phyloP scores from a whole-genome alignment of 2,797 vertebrate genomes.

The Pygocentrus nattereri region DNA sequence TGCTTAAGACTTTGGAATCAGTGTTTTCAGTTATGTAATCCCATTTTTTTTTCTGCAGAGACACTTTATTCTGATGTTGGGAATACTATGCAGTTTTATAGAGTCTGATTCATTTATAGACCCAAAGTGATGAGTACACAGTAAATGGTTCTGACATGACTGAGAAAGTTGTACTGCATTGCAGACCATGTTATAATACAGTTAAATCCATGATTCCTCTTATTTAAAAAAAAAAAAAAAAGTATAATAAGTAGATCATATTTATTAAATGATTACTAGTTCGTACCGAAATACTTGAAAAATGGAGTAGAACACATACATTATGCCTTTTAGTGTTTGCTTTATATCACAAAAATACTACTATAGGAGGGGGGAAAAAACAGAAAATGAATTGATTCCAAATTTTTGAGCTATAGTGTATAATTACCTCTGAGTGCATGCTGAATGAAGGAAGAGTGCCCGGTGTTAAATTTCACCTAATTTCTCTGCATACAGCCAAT shows the following conservation, averaged over 20 bases:
- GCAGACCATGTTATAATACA: background rate
- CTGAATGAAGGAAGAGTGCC: constrained; percentile 73
- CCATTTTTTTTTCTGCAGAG: background rate
- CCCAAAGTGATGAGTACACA: background rate
- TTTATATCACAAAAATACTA: background rate
- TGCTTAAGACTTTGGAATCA: background rate
- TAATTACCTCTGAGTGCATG: constrained; percentile 70
- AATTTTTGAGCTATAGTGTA: background rate
- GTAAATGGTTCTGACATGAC: background rate
- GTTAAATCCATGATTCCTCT: background rate
- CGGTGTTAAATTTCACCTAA: constrained; percentile 57
- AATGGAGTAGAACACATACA: too few species aligned
- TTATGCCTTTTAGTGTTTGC: too few species aligned
- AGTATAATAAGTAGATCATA: background rate
- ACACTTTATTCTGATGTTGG: background rate
- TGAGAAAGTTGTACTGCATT: background rate
- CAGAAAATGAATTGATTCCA: background rate
- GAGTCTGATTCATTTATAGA: background rate
- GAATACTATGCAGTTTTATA: background rate
- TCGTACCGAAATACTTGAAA: background rate
- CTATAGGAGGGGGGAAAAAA: background rate
- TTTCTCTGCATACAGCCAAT: background rate
- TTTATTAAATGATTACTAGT: background rate
- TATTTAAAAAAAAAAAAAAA: too few species aligned
- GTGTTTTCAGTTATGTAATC: background rate